Conservation (phyloP, 2,113 vertebrate genomes). For the Siniperca chuatsi region DNA sequence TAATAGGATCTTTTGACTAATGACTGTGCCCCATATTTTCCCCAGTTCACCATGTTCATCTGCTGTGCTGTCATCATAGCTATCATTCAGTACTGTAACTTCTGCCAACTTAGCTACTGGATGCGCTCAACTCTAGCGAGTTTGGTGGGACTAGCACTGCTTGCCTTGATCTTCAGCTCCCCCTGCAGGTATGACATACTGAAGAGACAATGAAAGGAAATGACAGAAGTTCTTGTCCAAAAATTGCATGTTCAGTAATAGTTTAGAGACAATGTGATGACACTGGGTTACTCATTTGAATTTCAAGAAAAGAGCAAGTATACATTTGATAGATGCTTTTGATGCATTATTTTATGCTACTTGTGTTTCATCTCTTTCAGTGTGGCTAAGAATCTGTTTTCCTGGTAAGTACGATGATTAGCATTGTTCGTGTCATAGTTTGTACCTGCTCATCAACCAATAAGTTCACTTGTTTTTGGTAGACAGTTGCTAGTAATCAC, state of each 20-base stretch:
- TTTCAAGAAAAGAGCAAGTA: not conserved
- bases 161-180: conserved; percentile 89
- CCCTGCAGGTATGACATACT: conserved; percentile 74
- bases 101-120: conserved; percentile 99
- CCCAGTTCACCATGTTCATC: conserved; percentile 91
- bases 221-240: no score
- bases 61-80: conserved; percentile 92
- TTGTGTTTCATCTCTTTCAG: conserved; percentile 65
- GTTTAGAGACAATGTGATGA: not conserved
- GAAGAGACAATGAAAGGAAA: no score
- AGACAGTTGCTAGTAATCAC: not conserved
- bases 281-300: not conserved
- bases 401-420: conserved; percentile 67
- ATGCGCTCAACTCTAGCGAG: conserved; percentile 95
- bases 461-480: not conserved
- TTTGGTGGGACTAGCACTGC: conserved; percentile 86
- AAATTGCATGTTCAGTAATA: not conserved
- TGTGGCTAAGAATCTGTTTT: conserved; percentile 67
- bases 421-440: not conserved
- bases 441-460: not conserved
- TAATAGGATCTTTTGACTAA: not conserved
- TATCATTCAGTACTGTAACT: conserved; percentile 98
- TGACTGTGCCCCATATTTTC: conserved; percentile 8
- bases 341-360: not conserved
- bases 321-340: not conserved